These are phyloP conservation scores for Erannis defoliaria DNA, from an alignment of 2,888 invertebrate genomes.

Conservation along the genomic window DNA sequence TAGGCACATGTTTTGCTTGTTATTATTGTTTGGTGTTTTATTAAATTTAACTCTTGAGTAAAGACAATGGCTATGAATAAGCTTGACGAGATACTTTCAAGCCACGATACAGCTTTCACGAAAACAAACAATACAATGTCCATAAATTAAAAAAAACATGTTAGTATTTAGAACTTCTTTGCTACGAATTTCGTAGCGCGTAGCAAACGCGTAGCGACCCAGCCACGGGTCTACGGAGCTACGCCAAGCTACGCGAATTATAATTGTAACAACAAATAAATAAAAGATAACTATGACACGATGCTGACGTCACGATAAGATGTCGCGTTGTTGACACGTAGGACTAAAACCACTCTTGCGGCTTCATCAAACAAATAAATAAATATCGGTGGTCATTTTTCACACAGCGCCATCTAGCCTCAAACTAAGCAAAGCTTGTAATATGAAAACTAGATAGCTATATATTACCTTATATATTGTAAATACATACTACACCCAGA, in stretches of 20 bases:
- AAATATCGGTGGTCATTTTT: too few relatives aligned
- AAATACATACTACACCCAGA: too few relatives aligned
- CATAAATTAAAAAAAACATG: not conserved
- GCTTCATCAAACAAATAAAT: not conserved
- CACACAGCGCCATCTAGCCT: too few relatives aligned
- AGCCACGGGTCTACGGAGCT: conserved; percentile 23
- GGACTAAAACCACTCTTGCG: not conserved
- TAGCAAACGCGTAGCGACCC: conserved; percentile 20
- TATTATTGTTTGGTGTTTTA: too few relatives aligned
- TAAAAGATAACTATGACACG: conserved; percentile 14
- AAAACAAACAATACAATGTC: not conserved
- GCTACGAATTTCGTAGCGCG: conserved; percentile 24
- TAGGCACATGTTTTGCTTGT: too few relatives aligned
- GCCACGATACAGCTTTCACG: not conserved
- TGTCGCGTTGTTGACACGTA: conserved; percentile 11
- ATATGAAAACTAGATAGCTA: too few relatives aligned
- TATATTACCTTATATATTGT: too few relatives aligned
- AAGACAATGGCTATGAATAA: not conserved
- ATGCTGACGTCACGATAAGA: conserved; percentile 1
- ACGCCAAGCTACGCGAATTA: conserved; percentile 23
- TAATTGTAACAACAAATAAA: conserved; percentile 3
- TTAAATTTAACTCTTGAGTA: not conserved
- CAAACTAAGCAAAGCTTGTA: too few relatives aligned
- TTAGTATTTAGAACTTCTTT: not conserved
- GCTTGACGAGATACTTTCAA: not conserved